Conservation (phyloP, 2,113 vertebrate species). For the Hyla sarda region DNA sequence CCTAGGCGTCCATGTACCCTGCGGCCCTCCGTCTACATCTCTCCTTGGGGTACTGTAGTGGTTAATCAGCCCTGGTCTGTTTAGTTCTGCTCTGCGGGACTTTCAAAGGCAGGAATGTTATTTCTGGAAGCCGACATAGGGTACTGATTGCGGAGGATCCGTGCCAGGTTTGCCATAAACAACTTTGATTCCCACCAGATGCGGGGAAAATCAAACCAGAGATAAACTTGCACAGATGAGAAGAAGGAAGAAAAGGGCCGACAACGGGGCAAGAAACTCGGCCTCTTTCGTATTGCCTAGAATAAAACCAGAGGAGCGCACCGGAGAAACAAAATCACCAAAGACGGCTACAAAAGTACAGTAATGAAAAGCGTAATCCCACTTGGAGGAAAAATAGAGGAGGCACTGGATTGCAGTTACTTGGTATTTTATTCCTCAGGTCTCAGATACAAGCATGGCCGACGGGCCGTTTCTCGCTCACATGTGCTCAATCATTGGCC, state of each 20-base stretch:
- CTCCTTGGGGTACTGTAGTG: constrained; percentile 13
- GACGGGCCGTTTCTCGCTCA: no score
- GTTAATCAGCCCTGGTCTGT: constrained; percentile 40
- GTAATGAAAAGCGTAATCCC: background rate
- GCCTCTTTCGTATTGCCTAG: constrained; percentile 37
- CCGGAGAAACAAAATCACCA: background rate
- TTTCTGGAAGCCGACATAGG: constrained; percentile 40
- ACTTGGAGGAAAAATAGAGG: no score
- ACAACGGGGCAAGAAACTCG: background rate
- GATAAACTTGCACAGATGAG: constrained; percentile 47
- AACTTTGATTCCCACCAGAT: constrained; percentile 44
- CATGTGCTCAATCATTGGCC: no score
- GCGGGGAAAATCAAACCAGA: constrained; percentile 49
- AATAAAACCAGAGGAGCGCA: constrained; percentile 13
- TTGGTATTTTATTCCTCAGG: no score
- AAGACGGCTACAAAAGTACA: background rate
- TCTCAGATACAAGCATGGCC: no score
- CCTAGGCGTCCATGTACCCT: background rate
- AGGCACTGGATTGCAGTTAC: no score
- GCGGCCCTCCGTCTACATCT: background rate
- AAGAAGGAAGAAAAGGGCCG: constrained; percentile 4
- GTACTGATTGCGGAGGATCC: constrained; percentile 39
- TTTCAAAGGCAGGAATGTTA: constrained; percentile 52
- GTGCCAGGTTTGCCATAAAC: constrained; percentile 53
- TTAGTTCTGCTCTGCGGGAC: constrained; percentile 20